Evolutionary conservation across 1,140 invertebrate species (phyloP), one percentile per base, ranked within the genome.

Genomic region (Achatina immaculata): DNA sequence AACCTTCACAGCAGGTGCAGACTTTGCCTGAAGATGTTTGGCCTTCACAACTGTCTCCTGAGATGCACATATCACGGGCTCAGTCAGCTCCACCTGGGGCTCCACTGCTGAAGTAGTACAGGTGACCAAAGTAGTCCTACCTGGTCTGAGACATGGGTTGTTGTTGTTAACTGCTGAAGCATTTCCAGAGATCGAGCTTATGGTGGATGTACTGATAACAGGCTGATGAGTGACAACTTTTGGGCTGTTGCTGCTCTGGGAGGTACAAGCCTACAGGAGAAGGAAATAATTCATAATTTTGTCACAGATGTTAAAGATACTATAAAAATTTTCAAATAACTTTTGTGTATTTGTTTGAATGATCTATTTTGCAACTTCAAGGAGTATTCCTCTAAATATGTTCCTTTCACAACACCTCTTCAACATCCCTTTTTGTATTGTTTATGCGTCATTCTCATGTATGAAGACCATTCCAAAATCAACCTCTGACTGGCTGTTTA

Each of bases 1-100:
- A 69, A 69, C 68, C 68, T 40, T 69, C 24, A 69, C 36, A 40
- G 68, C 21, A 69, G 11, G 11, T n/a, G 68, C 6, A 24, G 68
- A 4, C 42, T 24, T 69, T 40, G 68, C 6, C 19, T 69, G 68
- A 0, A 40, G 68, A 16, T 14, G 3, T 43, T 69, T 69, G 42
- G 68, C 36, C n/a, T 69, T 69, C 21, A 43, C 2, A 69, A 69
- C 7, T 24, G 21, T 28, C 31, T 43, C 68, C 40, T 69, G n/a
- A 42, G 36, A 4, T 7, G n/a, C 9, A 6, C 36, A n/a, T 69
- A 38, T 42, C 38, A 69, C 68, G 3, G 68, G 36, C 42, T 24
- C 1, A 4, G 36, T 1, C 19, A 19, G 2, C 1, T 9, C 21
- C 34, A 14, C 4, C 28, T 19, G 31, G 11, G 65, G 36, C 7